Conservation (phyloP, 2,113 vertebrate genomes). For the Rhabdornis inornatus region DNA sequence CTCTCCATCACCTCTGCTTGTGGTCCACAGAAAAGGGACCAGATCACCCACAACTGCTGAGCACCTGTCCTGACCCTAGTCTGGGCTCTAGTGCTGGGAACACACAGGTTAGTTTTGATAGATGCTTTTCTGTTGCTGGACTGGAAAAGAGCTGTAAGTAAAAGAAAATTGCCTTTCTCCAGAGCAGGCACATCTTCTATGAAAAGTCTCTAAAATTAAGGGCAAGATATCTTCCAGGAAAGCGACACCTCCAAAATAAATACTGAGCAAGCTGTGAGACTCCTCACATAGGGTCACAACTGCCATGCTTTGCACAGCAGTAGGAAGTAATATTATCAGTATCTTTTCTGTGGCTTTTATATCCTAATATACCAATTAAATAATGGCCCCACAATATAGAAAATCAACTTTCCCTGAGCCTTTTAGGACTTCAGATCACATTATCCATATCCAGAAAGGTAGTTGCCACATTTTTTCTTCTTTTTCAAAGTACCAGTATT, state of each 20-base stretch:
- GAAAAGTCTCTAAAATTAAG: background rate
- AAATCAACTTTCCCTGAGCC: background rate
- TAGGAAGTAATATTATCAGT: background rate
- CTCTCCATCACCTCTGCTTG: background rate
- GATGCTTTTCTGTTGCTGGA: background rate
- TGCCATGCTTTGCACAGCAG: background rate
- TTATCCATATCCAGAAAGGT: background rate
- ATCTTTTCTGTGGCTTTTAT: background rate
- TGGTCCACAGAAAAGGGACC: background rate
- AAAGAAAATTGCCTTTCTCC: background rate
- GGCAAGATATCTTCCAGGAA: background rate
- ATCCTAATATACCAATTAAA: background rate
- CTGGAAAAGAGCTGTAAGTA: background rate
- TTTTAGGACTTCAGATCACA: background rate
- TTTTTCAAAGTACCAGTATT: background rate
- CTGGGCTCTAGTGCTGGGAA: background rate
- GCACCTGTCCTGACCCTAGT: background rate
- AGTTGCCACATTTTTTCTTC: background rate
- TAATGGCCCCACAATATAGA: background rate
- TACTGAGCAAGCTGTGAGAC: background rate
- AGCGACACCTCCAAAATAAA: background rate
- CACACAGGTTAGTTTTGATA: background rate
- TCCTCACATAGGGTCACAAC: background rate
- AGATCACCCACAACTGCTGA: accelerated
- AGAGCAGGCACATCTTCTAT: background rate